A percentile compares a stretch with the other conserved stretches of the same genome.
Evolutionary conservation across 2,888 invertebrate genomes (phyloP).

Genomic region (Synergus japonicus): DNA sequence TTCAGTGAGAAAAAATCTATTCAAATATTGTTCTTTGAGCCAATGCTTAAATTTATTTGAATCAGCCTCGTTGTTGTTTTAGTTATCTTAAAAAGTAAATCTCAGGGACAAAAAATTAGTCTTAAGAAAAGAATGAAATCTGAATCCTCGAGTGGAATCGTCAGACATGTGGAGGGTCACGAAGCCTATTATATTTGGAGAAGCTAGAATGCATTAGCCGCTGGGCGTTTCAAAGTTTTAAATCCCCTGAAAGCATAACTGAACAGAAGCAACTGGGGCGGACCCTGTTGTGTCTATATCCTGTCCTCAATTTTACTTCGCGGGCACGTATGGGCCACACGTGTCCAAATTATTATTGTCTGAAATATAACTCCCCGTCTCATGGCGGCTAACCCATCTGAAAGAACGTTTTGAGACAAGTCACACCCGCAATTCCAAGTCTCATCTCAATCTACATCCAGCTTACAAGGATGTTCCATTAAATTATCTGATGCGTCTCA

Average conservation of each 20-base stretch:
- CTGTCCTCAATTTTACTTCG: conserved; percentile 61
- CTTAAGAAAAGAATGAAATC: conserved; percentile 14
- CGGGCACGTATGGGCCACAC: conserved; percentile 73
- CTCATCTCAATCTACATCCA: neutral
- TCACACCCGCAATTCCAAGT: conserved; percentile 52
- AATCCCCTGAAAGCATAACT: conserved; percentile 8
- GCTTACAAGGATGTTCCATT: conserved; percentile 62
- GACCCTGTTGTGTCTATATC: conserved; percentile 66
- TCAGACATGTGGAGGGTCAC: conserved; percentile 34
- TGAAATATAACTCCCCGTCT: conserved; percentile 64
- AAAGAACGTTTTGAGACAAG: conserved; percentile 57
- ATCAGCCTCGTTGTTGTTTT: neutral
- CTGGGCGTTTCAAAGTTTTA: neutral
- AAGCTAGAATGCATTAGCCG: conserved; percentile 8
- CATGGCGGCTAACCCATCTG: conserved; percentile 46
- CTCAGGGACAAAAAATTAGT: neutral
- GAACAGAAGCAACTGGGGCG: conserved; percentile 6
- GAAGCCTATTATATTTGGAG: conserved; percentile 2
- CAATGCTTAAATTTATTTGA: neutral
- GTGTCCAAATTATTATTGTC: conserved; percentile 75
- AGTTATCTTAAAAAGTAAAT: neutral
- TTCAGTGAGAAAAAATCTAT: too few relatives aligned
- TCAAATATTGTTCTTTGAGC: neutral
- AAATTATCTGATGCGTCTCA: conserved; percentile 63
- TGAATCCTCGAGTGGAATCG: neutral